phyloP scores from a whole-genome alignment of 2,797 vertebrate genomes.

The Gobionotothen gibberifrons region DNA sequence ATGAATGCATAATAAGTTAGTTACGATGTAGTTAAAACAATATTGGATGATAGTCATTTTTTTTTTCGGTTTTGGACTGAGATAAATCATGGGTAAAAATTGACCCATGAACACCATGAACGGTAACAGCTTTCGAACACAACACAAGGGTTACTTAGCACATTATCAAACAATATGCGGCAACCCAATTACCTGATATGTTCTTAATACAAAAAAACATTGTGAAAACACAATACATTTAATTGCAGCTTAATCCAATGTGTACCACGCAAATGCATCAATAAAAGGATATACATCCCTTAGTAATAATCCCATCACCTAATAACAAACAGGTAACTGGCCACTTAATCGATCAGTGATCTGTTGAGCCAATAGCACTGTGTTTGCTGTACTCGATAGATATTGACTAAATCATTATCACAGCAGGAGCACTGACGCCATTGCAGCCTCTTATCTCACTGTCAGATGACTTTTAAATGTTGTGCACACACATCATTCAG shows the following conservation, averaged over 20 bases:
- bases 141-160: too few species aligned
- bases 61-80: too few species aligned
- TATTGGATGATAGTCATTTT: too few species aligned
- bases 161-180: too few species aligned
- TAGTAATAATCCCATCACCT: not conserved
- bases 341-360: constrained; percentile 57
- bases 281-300: not conserved
- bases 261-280: constrained; percentile 10
- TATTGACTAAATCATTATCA: constrained; percentile 70
- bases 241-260: not conserved
- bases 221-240: not conserved
- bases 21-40: too few species aligned
- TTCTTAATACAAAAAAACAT: too few species aligned
- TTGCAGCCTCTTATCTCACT: constrained; percentile 54
- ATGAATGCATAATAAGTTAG: too few species aligned
- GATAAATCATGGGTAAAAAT: too few species aligned
- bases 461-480: constrained; percentile 72
- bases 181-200: too few species aligned
- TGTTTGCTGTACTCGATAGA: constrained; percentile 65
- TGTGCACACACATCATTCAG: constrained; percentile 61
- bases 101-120: too few species aligned
- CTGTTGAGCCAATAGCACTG: constrained; percentile 35
- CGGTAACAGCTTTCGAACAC: too few species aligned
- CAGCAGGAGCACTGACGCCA: constrained; percentile 7
- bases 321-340: constrained; percentile 20